phyloP scores from a whole-genome alignment of 1,140 invertebrate species.

The Trissolcus basalis region DNA sequence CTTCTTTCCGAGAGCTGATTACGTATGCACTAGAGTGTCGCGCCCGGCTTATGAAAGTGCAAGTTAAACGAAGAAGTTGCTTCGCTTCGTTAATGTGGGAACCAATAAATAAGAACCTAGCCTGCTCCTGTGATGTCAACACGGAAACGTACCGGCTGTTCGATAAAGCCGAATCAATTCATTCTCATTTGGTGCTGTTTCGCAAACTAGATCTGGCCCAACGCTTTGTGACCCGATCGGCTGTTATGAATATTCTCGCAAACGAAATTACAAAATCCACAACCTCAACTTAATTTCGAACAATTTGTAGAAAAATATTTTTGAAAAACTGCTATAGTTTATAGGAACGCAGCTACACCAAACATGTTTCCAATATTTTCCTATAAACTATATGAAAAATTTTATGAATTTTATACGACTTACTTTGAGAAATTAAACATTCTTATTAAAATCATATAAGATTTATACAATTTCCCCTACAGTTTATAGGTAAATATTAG shows the following conservation, averaged over 20 bases:
- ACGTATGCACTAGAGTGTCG: conserved; percentile 55
- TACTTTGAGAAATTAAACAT: too few species aligned
- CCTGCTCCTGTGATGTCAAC: conserved; percentile 36
- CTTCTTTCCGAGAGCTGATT: conserved; percentile 57
- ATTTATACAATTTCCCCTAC: too few species aligned
- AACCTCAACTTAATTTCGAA: too few species aligned
- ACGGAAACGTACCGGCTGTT: conserved; percentile 38
- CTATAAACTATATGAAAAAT: too few species aligned
- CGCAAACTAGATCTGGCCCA: conserved; percentile 1
- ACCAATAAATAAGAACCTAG: conserved; percentile 50
- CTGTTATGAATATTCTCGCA: conserved; percentile 6
- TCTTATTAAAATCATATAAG: too few species aligned
- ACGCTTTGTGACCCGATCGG: conserved; percentile 14
- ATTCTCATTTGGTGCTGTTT: conserved; percentile 17
- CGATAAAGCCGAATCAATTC: conserved; percentile 17
- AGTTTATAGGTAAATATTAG: too few species aligned
- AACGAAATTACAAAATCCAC: neutral
- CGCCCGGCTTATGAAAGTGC: conserved; percentile 58
- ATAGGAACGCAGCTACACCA: too few species aligned
- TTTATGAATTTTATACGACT: too few species aligned
- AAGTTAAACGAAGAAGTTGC: conserved; percentile 51
- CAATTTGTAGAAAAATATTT: too few species aligned
- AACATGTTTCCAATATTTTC: too few species aligned
- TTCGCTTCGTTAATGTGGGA: conserved; percentile 55
- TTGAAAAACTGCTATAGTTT: too few species aligned